phyloP scores from a whole-genome alignment of 2,797 vertebrate species.

The Perodicticus potto region DNA sequence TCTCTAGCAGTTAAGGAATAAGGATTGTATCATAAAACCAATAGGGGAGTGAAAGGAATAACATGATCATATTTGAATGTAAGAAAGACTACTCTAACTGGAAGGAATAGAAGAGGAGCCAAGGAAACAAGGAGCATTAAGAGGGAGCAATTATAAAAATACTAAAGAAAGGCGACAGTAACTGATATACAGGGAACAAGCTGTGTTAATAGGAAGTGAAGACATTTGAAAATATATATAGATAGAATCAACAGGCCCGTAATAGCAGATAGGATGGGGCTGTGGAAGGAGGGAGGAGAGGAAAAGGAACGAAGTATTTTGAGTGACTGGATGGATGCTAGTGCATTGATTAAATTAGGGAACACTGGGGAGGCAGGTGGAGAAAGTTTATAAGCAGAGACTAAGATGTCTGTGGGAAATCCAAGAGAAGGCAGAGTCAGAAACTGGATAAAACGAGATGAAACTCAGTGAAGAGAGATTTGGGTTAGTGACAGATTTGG shows the following conservation, averaged over 20 bases:
- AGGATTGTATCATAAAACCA: slow-evolving; percentile 55
- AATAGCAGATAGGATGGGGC: neutral
- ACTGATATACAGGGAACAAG: neutral
- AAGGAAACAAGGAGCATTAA: slow-evolving; percentile 4
- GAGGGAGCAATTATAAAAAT: neutral
- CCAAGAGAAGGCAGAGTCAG: neutral
- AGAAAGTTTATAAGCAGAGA: neutral
- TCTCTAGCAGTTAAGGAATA: slow-evolving; percentile 40
- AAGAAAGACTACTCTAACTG: slow-evolving; percentile 47
- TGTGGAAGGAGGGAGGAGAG: neutral
- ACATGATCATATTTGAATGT: slow-evolving; percentile 4
- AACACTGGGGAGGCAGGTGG: neutral
- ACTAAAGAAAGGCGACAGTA: neutral
- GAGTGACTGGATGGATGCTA: neutral
- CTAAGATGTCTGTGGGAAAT: neutral
- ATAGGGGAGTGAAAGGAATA: neutral
- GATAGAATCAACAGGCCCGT: neutral
- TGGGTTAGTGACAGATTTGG: neutral
- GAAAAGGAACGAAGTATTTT: neutral
- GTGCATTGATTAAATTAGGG: neutral
- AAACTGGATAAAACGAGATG: neutral
- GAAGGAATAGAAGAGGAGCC: neutral
- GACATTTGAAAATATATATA: neutral
- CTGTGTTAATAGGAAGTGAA: neutral
- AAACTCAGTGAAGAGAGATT: neutral